Base-by-base conservation (phyloP, 2,888 invertebrate species). In the Aphidoletes aphidimyza region DNA sequence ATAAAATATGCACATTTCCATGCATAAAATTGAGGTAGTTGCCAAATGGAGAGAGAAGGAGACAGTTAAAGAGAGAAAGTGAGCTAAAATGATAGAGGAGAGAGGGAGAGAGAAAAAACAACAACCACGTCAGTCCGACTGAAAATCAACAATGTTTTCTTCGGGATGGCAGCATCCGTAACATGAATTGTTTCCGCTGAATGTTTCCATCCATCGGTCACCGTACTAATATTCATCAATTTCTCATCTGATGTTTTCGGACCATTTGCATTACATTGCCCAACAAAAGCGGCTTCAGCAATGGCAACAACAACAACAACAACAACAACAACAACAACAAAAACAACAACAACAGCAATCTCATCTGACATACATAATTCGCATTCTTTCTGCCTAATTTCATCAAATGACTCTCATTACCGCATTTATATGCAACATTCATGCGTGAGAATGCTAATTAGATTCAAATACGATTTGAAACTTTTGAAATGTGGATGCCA, bases 391-490 rank as follows among this genome's bases (percentile, higher is more conserved):
- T 69, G 34, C 69, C 34, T 69, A 30, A 69, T 69, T 69, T 69
- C 30, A 69, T 30, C 69, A 69, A 69, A 30, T 69, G 69, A n/a
- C 69, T 17, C 69, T 26, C 54, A 54, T 54, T 54, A 69, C 69
- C 30, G 22, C 69, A 34, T 69, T 69, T 11, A 30, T 69, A 69
- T 69, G n/a, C 34, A 69, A 34, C 30, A n/a, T 69, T 69, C 69
- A 69, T 69, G 69, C 69, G 69, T 69, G 34, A 69, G 17, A 26
- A 1, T 34, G 69, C 26, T 69, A 69, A 30, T 69, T 69, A 69
- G 2, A 69, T 69, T 69, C 69, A 69, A 69, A 69, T 69, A 30
- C 2, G 2, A 30, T 69, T 30, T 14, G 69, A 69, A 30, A 69
- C 34, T 69, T 69, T 19, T 47, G 47, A 47, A 47, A 54, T 22